A percentile compares a stretch with the other conserved stretches of the same genome.
Conservation (phyloP, 2,797 vertebrate genomes). For the Rallus crepitans region DNA sequence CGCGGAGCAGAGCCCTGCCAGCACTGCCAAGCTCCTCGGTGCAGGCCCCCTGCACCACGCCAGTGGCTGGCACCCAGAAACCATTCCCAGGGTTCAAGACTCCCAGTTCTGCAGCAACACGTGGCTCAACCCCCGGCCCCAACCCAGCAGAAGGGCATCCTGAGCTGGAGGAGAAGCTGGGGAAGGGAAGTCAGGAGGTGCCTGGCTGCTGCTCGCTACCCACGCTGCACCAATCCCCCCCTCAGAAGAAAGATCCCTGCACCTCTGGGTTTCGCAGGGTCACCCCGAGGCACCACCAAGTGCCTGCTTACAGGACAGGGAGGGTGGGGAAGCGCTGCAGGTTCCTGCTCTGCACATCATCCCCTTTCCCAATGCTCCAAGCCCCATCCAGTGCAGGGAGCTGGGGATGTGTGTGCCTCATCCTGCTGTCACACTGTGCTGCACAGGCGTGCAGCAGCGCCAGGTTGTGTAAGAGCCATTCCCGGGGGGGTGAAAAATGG, state of each 20-base stretch:
- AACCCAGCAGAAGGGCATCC: background rate
- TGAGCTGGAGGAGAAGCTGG: background rate
- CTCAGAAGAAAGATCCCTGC: background rate
- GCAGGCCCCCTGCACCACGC: accelerated
- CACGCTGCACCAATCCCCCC: accelerated
- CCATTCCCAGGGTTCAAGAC: background rate
- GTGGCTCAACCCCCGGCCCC: background rate
- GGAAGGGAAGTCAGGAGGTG: background rate
- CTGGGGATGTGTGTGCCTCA: background rate
- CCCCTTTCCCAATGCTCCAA: background rate
- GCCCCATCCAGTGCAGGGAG: accelerated
- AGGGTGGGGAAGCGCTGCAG: background rate
- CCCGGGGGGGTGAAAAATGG: background rate
- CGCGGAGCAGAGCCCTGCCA: background rate
- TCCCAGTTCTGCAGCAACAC: background rate
- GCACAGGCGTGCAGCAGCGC: background rate
- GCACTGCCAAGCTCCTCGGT: background rate
- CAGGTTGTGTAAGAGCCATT: background rate
- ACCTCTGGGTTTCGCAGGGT: background rate
- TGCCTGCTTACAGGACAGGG: background rate
- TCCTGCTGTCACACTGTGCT: background rate
- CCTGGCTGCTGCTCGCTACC: background rate
- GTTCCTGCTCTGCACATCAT: background rate
- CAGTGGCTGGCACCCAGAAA: background rate
- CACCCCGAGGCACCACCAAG: background rate